Conservation (phyloP, 2,113 vertebrate species). For the Pungitius pungitius region DNA sequence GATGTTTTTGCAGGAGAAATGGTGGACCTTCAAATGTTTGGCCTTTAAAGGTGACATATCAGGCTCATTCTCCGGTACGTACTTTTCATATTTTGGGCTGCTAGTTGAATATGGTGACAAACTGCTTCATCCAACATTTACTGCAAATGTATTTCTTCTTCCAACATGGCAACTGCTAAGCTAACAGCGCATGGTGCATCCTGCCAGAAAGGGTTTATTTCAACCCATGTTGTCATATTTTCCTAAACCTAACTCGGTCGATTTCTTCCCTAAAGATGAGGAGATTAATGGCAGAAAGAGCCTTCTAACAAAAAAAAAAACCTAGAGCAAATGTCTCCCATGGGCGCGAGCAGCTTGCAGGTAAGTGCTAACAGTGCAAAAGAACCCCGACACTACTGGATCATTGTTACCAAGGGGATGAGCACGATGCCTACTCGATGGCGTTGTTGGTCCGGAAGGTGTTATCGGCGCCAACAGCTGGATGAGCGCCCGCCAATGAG, state of each 20-base stretch:
- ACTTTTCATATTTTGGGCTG: background rate
- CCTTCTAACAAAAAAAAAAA: background rate
- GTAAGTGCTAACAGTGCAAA: too few species aligned
- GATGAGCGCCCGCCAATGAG: too few species aligned
- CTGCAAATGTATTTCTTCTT: background rate
- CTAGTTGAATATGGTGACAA: background rate
- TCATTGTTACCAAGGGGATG: too few species aligned
- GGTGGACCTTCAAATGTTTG: background rate
- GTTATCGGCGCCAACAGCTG: too few species aligned
- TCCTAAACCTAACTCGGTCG: background rate
- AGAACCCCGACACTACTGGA: too few species aligned
- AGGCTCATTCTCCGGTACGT: background rate
- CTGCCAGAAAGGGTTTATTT: background rate
- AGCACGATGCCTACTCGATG: too few species aligned
- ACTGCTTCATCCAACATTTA: background rate
- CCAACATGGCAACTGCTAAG: background rate
- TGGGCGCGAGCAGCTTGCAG: background rate
- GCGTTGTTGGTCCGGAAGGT: too few species aligned
- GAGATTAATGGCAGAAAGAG: background rate
- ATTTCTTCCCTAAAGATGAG: background rate
- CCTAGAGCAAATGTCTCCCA: background rate
- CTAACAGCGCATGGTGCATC: background rate
- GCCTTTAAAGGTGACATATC: background rate
- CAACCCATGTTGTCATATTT: background rate
- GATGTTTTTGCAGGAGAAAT: background rate